A percentile compares a stretch with the other conserved stretches of the same genome.
These are phyloP conservation scores for Uloborus plumipes DNA, from an alignment of 2,888 invertebrate species.

Conservation along the genomic window DNA sequence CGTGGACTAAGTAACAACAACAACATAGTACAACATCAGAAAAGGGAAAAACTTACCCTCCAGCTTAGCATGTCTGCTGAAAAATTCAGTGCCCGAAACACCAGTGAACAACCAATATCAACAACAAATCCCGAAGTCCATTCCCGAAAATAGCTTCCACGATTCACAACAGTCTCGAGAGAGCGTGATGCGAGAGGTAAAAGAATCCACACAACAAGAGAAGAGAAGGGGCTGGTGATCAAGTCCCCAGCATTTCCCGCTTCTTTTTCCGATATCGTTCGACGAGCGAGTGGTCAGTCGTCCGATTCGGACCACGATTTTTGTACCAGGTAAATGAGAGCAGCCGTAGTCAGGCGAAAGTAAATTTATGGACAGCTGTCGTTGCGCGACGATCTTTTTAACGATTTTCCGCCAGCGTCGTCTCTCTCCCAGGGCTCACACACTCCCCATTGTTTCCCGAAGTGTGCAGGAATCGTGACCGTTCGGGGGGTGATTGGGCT, in stretches of 20 bases:
- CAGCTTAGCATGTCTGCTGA: too few relatives aligned
- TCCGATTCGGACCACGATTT: conserved; percentile 43
- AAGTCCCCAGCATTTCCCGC: conserved; percentile 24
- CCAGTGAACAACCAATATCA: too few relatives aligned
- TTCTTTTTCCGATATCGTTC: too few relatives aligned
- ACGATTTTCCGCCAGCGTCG: conserved; percentile 53
- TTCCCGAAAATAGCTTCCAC: too few relatives aligned
- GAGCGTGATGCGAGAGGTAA: too few relatives aligned
- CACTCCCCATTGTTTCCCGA: conserved; percentile 33
- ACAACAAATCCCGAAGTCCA: too few relatives aligned
- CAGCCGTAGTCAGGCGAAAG: conserved; percentile 46
- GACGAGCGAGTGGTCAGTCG: conserved; percentile 15
- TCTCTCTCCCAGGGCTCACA: conserved; percentile 12
- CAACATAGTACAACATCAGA: too few relatives aligned
- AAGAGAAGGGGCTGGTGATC: not conserved
- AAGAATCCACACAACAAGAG: too few relatives aligned
- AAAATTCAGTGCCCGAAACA: too few relatives aligned
- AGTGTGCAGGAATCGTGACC: conserved; percentile 29
- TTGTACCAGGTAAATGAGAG: conserved; percentile 63
- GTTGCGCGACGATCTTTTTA: conserved; percentile 53
- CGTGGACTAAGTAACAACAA: too few relatives aligned
- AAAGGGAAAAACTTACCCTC: too few relatives aligned
- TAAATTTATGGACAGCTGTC: conserved; percentile 43
- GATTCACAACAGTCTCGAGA: too few relatives aligned
- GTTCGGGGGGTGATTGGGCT: conserved; percentile 1